Base-by-base conservation (phyloP, 1,140 invertebrate species). In the Zaprionus ornatus region DNA sequence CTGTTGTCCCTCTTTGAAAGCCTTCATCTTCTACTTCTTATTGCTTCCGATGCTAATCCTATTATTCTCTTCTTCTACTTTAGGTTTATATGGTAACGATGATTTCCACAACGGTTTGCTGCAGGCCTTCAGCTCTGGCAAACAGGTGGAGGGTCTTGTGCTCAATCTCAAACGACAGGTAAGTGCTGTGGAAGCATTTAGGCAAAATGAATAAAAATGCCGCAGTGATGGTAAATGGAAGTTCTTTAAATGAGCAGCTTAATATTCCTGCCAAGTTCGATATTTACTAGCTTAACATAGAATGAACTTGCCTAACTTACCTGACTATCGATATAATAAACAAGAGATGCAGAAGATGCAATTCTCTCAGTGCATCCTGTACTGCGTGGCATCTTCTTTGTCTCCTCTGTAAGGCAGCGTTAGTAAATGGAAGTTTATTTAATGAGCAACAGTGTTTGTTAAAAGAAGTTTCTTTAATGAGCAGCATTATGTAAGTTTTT, bases 1-100 rank as follows among this genome's bases (percentile, higher is more conserved):
- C 13, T 37, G 40, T 17, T 7, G 37, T 52, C 6, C 48, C 32
- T 27, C 27, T 54, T 65, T 45, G 40, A 25, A 27, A 29, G 13
- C 17, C 21, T 21, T 55, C 23, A 52, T 12, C 35, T 37, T 37
- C 35, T 37, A 15, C 13, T 50, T 19, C 6, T 32, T 25, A 23
- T 67, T 59, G 6, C 48, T 29, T 55, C 10, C 27, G 27, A 19
- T 21, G 29, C 56, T 66, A 37, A 55, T 40, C 54, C 0, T 50
- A 23, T 59, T 54, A 29, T 69, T 68, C 32, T 37, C 45, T 35
- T 15, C 72, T 80, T 2, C 74, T 35, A 9, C 74, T 80, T 2
- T 71, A 64, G 97, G 98, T 56, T 95, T 99, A 25, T 99, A 98
- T 93, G 98, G 98, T 67, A 99, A 98, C 93, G 97, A 98, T 92